Evolutionary conservation across 2,113 vertebrate species (phyloP), one percentile per base, ranked within the genome.

Genomic region (Eretmochelys imbricata): DNA sequence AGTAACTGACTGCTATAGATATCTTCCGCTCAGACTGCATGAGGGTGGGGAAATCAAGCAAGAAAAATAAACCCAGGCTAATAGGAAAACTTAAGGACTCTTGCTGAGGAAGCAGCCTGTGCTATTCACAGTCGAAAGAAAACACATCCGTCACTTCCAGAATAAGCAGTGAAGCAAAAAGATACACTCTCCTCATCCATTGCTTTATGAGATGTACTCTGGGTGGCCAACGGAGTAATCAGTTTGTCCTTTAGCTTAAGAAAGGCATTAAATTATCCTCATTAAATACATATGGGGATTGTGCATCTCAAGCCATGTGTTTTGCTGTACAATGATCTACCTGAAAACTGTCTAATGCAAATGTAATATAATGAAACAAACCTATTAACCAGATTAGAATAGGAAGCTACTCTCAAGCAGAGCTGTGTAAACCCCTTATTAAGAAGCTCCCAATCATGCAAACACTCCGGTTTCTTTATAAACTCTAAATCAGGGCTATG

Each of bases 191-290:
- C 25, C 12, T 87, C 25, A 84, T 93, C 76, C 80, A 42, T 55
- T 80, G 85, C 20, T 78, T 96, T 80, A 89, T 46, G 80, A 85
- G 22, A 80, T 0, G 0, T 31, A 75, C 6, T 38, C 91, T 96
- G 89, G 87, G 50, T 76, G 83, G 59, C 62, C 80, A 94, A 46
- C 35, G 27, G 1, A 80, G 51, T 53, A 86, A 94, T 90, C 1
- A 4, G 27, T 92, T 88, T 88, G 38, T 88, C 91, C 6, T 2
- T 95, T 93, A 96, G 49, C 38, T 89, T 89, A 22, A 93, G 90
- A 95, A 92, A 7, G 55, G 10, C 72, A 88, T 57, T 85, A 82
- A 49, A 80, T 80, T 95, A 57, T 94, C 96, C 93, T 84, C 49
- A 82, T 72, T 91, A 94, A 86, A 91, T 80, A 87, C 22, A 38